These are phyloP conservation scores for Pseudocheirus occidentalis DNA, from an alignment of 2,797 vertebrate species.

Conservation along the genomic window DNA sequence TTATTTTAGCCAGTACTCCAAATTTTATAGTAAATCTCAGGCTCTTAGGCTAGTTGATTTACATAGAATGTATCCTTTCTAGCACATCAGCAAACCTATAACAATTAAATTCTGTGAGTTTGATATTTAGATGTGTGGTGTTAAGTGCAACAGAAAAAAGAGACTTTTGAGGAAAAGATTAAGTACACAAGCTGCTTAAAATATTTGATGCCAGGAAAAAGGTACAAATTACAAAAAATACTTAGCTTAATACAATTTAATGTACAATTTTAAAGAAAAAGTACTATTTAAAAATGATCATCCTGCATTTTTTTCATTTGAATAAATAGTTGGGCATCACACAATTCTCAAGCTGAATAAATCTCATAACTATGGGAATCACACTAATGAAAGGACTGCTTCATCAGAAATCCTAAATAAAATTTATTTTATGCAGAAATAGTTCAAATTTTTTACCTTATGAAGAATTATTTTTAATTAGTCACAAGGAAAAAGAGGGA, in stretches of 20 bases:
- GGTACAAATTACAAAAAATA: conserved; percentile 32
- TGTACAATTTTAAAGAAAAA: neutral
- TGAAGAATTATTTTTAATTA: conserved; percentile 84
- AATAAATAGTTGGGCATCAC: conserved; percentile 20
- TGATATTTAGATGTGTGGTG: conserved; percentile 6
- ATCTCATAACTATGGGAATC: conserved; percentile 41
- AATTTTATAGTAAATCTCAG: conserved; percentile 73
- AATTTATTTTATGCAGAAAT: conserved; percentile 71
- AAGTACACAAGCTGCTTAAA: conserved; percentile 27
- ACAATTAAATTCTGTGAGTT: conserved; percentile 46
- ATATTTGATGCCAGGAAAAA: neutral
- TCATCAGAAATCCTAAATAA: conserved; percentile 53
- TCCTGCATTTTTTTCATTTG: neutral
- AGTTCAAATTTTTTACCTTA: conserved; percentile 75
- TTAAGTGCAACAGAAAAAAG: conserved; percentile 14
- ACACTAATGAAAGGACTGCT: conserved; percentile 56
- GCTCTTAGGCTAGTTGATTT: conserved; percentile 62
- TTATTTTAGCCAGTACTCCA: conserved; percentile 77
- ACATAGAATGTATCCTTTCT: conserved; percentile 53
- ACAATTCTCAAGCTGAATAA: neutral
- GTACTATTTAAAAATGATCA: conserved; percentile 37
- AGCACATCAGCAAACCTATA: conserved; percentile 43
- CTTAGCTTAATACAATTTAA: conserved; percentile 46
- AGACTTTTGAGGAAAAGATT: neutral
- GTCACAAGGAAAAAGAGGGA: conserved; percentile 66